Conservation (phyloP, 2,113 vertebrate genomes). For the Trachemys scripta region DNA sequence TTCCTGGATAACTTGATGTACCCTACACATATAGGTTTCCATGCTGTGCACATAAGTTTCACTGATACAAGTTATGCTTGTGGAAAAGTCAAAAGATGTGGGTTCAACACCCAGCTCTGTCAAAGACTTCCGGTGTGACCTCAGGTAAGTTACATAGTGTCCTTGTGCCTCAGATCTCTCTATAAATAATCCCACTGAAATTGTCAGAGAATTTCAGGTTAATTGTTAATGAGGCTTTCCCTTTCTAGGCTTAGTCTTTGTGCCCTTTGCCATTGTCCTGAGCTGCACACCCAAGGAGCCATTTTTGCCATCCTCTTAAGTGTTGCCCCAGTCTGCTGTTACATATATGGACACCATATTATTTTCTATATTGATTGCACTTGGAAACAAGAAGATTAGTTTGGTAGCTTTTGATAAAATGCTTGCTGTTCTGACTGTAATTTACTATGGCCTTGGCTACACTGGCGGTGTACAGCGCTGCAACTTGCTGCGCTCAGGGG, state of each 20-base stretch:
- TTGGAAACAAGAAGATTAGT: not conserved
- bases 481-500: too few species aligned
- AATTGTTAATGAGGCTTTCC: not conserved
- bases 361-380: not conserved
- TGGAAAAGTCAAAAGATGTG: not conserved
- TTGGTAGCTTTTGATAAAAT: not conserved
- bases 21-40: not conserved
- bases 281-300: not conserved
- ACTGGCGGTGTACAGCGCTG: too few species aligned
- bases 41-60: not conserved
- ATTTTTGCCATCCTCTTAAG: not conserved
- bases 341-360: not conserved
- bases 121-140: not conserved
- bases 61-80: not conserved
- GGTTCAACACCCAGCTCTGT: not conserved
- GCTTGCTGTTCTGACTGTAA: not conserved
- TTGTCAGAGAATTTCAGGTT: not conserved
- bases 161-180: not conserved
- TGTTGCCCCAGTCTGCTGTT: not conserved
- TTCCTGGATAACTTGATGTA: not conserved
- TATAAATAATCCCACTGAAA: not conserved
- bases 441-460: not conserved
- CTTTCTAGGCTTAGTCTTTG: not conserved
- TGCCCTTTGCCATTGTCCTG: fast-evolving
- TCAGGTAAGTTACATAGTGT: not conserved